Evolutionary conservation across 1,140 invertebrate genomes (phyloP).

Genomic region (Atta texana): DNA sequence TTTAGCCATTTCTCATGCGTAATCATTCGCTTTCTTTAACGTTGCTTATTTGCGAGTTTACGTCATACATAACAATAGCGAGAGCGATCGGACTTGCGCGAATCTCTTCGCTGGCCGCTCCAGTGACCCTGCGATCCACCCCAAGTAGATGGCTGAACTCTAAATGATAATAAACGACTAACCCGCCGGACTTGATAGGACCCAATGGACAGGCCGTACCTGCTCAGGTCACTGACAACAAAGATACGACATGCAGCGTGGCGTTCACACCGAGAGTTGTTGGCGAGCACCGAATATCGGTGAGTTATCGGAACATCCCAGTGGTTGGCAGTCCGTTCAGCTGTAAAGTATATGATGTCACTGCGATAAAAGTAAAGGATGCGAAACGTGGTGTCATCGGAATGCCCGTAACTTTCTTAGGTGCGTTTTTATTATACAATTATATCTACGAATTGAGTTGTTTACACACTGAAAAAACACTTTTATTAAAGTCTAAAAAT

Average conservation of each 20-base stretch:
- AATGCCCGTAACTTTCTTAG: conserved; percentile 97
- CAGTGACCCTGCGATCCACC: conserved; percentile 69
- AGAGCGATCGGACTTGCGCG: conserved; percentile 40
- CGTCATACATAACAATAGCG: conserved; percentile 51
- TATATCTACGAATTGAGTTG: too few species aligned
- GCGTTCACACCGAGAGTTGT: conserved; percentile 95
- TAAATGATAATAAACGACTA: conserved; percentile 84
- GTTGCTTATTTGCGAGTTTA: conserved; percentile 58
- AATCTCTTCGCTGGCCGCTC: conserved; percentile 46
- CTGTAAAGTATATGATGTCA: conserved; percentile 97
- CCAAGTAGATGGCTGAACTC: conserved; percentile 77
- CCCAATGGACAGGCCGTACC: conserved; percentile 95
- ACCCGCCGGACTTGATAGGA: conserved; percentile 89
- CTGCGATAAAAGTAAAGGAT: conserved; percentile 97
- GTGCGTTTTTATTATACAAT: conserved; percentile 85
- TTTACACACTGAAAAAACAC: too few species aligned
- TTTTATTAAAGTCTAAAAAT: too few species aligned
- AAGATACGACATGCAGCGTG: conserved; percentile 92
- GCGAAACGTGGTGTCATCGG: conserved; percentile 96
- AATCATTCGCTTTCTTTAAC: conserved; percentile 59
- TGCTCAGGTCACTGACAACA: conserved; percentile 93
- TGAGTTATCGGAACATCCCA: conserved; percentile 92
- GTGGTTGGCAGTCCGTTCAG: conserved; percentile 96
- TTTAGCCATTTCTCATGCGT: conserved; percentile 49
- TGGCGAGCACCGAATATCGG: conserved; percentile 96